Evolutionary conservation across 2,113 vertebrate genomes (phyloP).

Genomic region (Clarias gariepinus): DNA sequence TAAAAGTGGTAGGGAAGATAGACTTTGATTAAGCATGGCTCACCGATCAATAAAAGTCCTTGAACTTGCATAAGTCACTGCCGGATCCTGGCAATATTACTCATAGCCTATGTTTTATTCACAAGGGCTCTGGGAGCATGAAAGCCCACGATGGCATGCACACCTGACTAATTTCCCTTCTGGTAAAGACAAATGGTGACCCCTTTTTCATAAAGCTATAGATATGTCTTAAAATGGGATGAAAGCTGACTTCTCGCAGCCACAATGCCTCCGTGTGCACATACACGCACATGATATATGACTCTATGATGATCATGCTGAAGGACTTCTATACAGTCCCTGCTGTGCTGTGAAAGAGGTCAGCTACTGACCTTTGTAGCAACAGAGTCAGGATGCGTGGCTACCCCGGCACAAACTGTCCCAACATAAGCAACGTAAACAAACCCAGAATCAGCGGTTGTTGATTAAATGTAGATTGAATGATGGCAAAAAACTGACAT

Average conservation of each 20-base stretch:
- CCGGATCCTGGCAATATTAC: conserved; percentile 73
- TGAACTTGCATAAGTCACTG: conserved; percentile 85
- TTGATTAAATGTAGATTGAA: conserved; percentile 91
- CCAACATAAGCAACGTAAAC: conserved; percentile 72
- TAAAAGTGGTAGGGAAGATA: conserved; percentile 79
- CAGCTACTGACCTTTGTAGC: conserved; percentile 51
- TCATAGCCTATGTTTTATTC: conserved; percentile 66
- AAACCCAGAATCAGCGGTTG: conserved; percentile 86
- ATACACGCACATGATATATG: conserved; percentile 26
- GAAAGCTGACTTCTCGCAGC: conserved; percentile 44
- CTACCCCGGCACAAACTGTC: neutral
- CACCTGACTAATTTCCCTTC: conserved; percentile 46
- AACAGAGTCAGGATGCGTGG: conserved; percentile 62
- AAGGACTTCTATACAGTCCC: neutral
- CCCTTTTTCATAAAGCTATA: conserved; percentile 23
- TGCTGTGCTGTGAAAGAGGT: conserved; percentile 32
- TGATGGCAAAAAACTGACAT: conserved; percentile 77
- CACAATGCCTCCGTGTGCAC: conserved; percentile 12
- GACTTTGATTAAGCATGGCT: conserved; percentile 85
- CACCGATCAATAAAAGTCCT: conserved; percentile 85
- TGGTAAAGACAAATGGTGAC: conserved; percentile 47
- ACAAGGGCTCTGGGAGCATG: conserved; percentile 56
- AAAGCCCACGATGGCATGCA: conserved; percentile 30
- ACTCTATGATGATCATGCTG: neutral
- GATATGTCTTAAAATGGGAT: conserved; percentile 45